These are phyloP conservation scores for Sisor rabdophorus DNA, from an alignment of 2,113 vertebrate species.

Conservation along the genomic window DNA sequence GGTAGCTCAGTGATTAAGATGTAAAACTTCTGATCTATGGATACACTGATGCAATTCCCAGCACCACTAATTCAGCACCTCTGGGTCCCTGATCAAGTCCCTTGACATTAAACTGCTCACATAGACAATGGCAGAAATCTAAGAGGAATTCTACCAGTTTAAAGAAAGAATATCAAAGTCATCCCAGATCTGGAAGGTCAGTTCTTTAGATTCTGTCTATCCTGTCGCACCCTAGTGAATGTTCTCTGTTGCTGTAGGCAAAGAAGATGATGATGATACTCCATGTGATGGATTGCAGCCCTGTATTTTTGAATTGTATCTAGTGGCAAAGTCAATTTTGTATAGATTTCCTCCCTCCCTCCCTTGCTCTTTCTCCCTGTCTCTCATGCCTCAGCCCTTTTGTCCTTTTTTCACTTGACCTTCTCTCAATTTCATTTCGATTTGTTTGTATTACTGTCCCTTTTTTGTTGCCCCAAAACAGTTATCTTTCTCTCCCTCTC, in stretches of 20 bases:
- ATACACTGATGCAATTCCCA: too few species aligned
- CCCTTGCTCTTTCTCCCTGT: neutral
- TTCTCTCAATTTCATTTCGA: slow-evolving; percentile 21
- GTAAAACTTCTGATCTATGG: too few species aligned
- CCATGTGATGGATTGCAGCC: neutral
- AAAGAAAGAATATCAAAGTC: neutral
- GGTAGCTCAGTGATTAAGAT: too few species aligned
- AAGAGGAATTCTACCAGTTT: too few species aligned
- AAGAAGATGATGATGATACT: neutral
- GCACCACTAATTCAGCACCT: too few species aligned
- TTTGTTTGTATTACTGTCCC: neutral
- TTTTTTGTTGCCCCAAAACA: neutral
- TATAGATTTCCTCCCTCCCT: slow-evolving; percentile 8
- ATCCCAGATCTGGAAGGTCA: neutral
- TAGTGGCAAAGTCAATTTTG: slow-evolving; percentile 22
- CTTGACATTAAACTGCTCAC: too few species aligned
- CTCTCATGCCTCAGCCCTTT: neutral
- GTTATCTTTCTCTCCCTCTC: neutral
- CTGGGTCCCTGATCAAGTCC: too few species aligned
- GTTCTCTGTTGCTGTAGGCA: neutral
- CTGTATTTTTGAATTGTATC: slow-evolving; percentile 15
- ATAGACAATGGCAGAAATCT: too few species aligned
- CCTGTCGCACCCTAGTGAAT: neutral
- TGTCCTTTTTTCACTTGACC: slow-evolving; percentile 17
- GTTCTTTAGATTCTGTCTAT: neutral